Evolutionary conservation across 2,113 vertebrate species (phyloP), one percentile per base, ranked within the genome.

Genomic region (Mus spicilegus): DNA sequence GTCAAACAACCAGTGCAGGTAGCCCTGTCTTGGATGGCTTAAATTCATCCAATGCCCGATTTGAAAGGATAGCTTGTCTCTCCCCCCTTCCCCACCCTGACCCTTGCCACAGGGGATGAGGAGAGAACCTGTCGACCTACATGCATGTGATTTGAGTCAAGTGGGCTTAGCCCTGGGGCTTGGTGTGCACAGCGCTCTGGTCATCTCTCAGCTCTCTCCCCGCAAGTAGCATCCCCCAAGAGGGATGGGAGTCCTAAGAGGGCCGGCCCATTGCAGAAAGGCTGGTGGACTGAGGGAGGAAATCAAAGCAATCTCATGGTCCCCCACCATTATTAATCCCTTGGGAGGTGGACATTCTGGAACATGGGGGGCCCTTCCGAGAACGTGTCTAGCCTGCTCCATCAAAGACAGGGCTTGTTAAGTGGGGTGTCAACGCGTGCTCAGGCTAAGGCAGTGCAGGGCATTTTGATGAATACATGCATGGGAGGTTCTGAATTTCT

Each of bases 61-160:
- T 54, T 36, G 42, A 76, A 95, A 93, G 54, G 46, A 88, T 76
- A 88, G 70, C 72, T 89, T 54, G n/a, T 22, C n/a, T 22, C 72
- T 36, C 30, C 26, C 13, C 13, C 19, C 33, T 81, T n/a, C 81
- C 56, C 14, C 26, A 26, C 12, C 56, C 22, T 7, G 3, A 56
- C 28, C 70, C 7, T 51, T 85, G 81, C 9, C 58, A 46, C n/a
- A 19, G 33, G 58, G 70, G 67, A 90, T 51, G 85, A 69, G 12
- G 36, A 13, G 82, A 86, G 90, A 81, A 80, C 46, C 49, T 84
- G 28, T 42, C 33, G 84, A 89, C 75, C 54, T 49, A 65, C 56
- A 26, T 24, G 77, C 28, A 22, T 3, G 19, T n/a, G 46, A 75
- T 73, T 7, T 65, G 22, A 72, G 28, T 61, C 86, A 69, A 63